phyloP scores from a whole-genome alignment of 2,113 vertebrate genomes.

The Capreolus pygargus region DNA sequence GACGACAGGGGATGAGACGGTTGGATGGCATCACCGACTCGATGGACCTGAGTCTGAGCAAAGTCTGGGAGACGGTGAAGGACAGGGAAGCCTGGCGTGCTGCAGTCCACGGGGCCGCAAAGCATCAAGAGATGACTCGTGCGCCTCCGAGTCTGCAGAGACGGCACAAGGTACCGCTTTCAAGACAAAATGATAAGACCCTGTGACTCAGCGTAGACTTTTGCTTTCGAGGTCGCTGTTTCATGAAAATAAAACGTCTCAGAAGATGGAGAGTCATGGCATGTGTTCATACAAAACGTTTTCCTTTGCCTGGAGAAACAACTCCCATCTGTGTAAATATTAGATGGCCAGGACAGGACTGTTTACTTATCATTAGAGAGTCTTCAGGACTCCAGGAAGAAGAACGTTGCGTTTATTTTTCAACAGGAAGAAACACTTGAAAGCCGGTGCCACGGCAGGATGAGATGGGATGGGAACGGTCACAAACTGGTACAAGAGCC shows the following conservation, averaged over 20 bases:
- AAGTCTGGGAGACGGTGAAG: background rate
- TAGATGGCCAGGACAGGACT: background rate
- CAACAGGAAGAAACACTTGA: background rate
- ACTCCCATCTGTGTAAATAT: background rate
- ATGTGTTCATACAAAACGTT: background rate
- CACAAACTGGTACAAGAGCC: fast-evolving
- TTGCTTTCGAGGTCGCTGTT: background rate
- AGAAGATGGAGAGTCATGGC: background rate
- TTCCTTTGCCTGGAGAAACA: slow-evolving; percentile 9
- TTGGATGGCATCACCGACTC: background rate
- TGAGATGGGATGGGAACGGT: fast-evolving
- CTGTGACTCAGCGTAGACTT: background rate
- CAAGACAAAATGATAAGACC: background rate
- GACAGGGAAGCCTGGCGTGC: background rate
- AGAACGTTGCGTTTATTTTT: background rate
- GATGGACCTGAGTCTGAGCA: background rate
- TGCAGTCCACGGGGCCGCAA: background rate
- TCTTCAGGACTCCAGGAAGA: background rate
- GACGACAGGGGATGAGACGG: background rate
- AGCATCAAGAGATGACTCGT: background rate
- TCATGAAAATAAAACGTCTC: background rate
- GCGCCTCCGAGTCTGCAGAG: background rate
- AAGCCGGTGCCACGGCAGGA: background rate
- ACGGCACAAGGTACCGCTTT: background rate
- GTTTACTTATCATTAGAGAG: background rate